Evolutionary conservation across 2,113 vertebrate species (phyloP).

Genomic region (Rhinoptilus africanus): DNA sequence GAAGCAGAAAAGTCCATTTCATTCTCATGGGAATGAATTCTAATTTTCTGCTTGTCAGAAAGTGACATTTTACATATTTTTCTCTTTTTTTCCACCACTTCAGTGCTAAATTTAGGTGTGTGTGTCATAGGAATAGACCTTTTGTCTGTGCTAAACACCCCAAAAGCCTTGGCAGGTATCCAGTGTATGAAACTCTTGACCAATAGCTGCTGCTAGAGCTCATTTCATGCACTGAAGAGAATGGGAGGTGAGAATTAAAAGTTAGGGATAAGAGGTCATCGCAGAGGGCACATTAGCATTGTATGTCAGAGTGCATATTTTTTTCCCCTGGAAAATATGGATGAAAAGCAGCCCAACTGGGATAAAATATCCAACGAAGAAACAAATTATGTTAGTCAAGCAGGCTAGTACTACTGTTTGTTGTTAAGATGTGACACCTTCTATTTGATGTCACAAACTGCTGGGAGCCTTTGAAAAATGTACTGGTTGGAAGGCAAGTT

Average conservation of each 20-base stretch:
- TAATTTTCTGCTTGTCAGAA: slow-evolving; percentile 76
- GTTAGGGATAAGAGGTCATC: background rate
- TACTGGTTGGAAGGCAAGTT: background rate
- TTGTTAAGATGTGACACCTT: slow-evolving; percentile 42
- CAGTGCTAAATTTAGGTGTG: slow-evolving; percentile 65
- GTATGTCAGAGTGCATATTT: slow-evolving; percentile 9
- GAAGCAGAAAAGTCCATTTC: slow-evolving; percentile 70
- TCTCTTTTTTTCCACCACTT: slow-evolving; percentile 12
- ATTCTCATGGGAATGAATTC: slow-evolving; percentile 65
- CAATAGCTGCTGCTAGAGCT: slow-evolving; percentile 8
- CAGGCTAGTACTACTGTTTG: slow-evolving; percentile 7
- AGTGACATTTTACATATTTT: slow-evolving; percentile 75
- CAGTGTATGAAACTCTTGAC: background rate
- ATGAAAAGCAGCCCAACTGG: slow-evolving; percentile 42
- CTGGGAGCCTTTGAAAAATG: background rate
- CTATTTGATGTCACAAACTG: background rate
- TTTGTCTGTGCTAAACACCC: slow-evolving; percentile 37
- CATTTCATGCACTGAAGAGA: slow-evolving; percentile 7
- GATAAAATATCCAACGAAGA: slow-evolving; percentile 27
- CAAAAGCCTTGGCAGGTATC: slow-evolving; percentile 20
- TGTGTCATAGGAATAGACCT: slow-evolving; percentile 51
- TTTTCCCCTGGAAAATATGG: background rate
- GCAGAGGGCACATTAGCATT: slow-evolving; percentile 19
- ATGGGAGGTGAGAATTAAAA: background rate
- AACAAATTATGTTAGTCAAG: slow-evolving; percentile 58